Percentiles rank a stretch among this genome's conserved stretches.
phyloP scores from a whole-genome alignment of 2,113 vertebrate species.

The Neogale vison region DNA sequence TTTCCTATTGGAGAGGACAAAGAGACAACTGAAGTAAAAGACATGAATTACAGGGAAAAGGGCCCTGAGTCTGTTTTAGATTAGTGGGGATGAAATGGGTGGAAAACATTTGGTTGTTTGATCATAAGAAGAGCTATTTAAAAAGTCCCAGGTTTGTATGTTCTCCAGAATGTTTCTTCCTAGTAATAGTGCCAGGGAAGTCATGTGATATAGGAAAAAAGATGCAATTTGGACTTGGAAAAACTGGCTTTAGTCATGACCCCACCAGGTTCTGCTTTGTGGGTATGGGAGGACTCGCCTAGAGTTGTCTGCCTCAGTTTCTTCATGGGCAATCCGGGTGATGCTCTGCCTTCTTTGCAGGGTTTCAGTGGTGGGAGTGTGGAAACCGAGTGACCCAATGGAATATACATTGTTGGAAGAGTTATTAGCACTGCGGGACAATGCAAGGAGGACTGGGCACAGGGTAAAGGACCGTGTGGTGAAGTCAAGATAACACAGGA shows the following conservation, averaged over 20 bases:
- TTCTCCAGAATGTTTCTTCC: constrained; percentile 57
- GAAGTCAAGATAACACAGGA: not conserved
- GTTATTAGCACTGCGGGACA: not conserved
- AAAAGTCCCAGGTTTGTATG: constrained; percentile 66
- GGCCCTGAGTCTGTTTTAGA: constrained; percentile 69
- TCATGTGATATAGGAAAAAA: not conserved
- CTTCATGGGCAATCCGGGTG: not conserved
- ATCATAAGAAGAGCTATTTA: constrained; percentile 64
- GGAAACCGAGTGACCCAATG: not conserved
- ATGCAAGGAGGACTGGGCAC: not conserved
- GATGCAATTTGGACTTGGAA: not conserved
- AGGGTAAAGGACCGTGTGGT: too few species aligned
- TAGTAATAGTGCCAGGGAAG: constrained; percentile 42
- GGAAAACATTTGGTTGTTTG: constrained; percentile 75
- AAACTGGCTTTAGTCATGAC: not conserved
- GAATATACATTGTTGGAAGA: not conserved
- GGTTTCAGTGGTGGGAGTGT: not conserved
- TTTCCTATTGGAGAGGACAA: constrained; percentile 65
- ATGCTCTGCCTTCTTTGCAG: not conserved
- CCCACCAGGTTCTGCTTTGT: not conserved
- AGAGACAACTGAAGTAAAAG: constrained; percentile 67
- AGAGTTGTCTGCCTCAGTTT: not conserved
- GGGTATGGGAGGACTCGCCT: not conserved
- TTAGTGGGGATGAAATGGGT: constrained; percentile 60
- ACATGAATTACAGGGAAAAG: constrained; percentile 47